Evolutionary conservation across 2,888 invertebrate genomes (phyloP), one percentile per base, ranked within the genome.

Genomic region (Drosophila buzzatii): DNA sequence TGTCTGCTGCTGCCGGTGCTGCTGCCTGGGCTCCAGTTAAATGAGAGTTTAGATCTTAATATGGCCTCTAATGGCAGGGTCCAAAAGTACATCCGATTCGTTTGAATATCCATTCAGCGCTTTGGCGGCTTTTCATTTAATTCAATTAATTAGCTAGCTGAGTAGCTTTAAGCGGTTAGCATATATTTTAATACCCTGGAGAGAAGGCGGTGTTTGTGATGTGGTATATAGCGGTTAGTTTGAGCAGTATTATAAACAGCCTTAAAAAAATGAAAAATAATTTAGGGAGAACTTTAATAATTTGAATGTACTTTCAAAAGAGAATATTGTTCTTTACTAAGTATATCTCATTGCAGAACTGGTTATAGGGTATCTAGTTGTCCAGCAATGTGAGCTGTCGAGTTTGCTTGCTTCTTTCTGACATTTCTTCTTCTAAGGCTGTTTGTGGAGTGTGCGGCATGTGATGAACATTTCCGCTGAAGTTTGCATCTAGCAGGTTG

Each of bases 381-480:
- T 20, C 10, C 10, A 16, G 39, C 39, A 20, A 1, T 27, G 2
- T 18, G 8, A 1, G 2, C 58, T 27, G 7, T 47, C 6, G 12
- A 10, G 16, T 7, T 20, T 7, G 53, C 8, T 20, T 18, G 8
- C n/a, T 61, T 45, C 23, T 47, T 63, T 58, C 41, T 44, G 47
- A 14, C 44, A 31, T 42, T 44, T 18, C 41, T 44, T 23, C 14
- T 61, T 39, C 20, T 20, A 35, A 31, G 42, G 47, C 47, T 65
- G 35, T 16, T 45, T 64, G 39, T 68, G 72, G 57, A 61, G 52
- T 20, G 58, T 62, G 71, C 82, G 47, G 57, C 79, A 73, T 84
- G 89, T 85, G 84, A 85, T 87, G 89, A 86, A 72, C 84, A 85
- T 85, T 89, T 89, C 84, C 84, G 89, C 65, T 74, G 61, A 62